phyloP scores from a whole-genome alignment of 1,140 invertebrate species.

The Plectrocnemia conspersa region DNA sequence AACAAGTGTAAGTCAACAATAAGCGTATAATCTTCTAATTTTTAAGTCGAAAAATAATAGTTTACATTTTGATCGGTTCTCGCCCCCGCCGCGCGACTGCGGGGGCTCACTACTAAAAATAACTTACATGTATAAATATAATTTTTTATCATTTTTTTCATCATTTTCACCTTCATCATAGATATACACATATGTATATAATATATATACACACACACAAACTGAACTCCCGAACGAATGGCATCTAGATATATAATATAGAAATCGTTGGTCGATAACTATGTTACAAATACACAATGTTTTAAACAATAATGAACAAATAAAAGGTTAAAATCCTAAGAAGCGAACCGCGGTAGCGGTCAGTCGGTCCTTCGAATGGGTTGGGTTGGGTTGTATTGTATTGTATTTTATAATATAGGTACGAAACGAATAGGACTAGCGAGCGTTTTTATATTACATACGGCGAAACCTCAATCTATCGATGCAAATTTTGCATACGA shows the following conservation, averaged over 20 bases:
- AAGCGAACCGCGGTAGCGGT: no score
- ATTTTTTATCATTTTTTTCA: no score
- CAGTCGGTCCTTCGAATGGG: no score
- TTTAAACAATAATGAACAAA: neutral
- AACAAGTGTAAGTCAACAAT: slow-evolving; percentile 36
- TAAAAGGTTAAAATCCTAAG: no score
- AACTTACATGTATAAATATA: no score
- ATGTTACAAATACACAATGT: neutral
- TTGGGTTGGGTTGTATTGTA: no score
- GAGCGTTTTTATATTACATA: no score
- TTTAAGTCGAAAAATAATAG: slow-evolving; percentile 29
- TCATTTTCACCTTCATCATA: no score
- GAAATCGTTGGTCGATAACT: slow-evolving; percentile 17
- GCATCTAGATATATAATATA: slow-evolving; percentile 19
- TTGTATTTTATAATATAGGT: no score
- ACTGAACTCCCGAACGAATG: slow-evolving; percentile 16
- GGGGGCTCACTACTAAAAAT: slow-evolving; percentile 15
- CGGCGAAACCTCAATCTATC: no score
- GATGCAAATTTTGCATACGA: no score
- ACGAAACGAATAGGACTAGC: no score
- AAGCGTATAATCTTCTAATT: slow-evolving; percentile 36
- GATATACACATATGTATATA: slow-evolving; percentile 11
- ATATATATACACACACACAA: slow-evolving; percentile 14
- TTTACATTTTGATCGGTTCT: slow-evolving; percentile 18
- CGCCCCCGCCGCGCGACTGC: slow-evolving; percentile 15